Evolutionary conservation across 2,113 vertebrate genomes (phyloP), one percentile per base, ranked within the genome.

Genomic region (Phyllopteryx taeniolatus): DNA sequence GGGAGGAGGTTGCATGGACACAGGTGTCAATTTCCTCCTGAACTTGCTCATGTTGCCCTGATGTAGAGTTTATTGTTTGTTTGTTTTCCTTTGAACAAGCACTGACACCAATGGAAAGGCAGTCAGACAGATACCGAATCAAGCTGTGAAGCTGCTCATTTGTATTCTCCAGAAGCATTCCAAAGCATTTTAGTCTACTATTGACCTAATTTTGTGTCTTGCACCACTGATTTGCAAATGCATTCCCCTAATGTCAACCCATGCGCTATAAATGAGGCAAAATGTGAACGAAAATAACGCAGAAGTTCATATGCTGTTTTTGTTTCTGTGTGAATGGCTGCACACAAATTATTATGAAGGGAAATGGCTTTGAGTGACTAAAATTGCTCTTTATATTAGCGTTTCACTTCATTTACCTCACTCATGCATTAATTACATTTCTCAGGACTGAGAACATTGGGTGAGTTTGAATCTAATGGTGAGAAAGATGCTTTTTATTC

Each of bases 81-180:
- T 47, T 47, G 46, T 57, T 57, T 12, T 56, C 11, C 51, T n/a
- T 54, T 20, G 19, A 54, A 54, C 15, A 49, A 49, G 47, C 19
- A 54, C 7, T 54, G 20, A n/a, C 51, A 14, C 5, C 5, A 39
- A 42, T 35, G 39, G 43, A 68, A 42, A 54, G 17, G 14, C 53
- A 66, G 61, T 19, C 22, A n/a, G 35, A 66, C 59, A 3, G 15
- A 44, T 20, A 3, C 3, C 7, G 4, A 57, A 35, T 60, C 39
- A 17, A 19, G 39, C 39, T 42, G 1, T 72, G 56, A 49, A 75
- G 77, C 11, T 0, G 2, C 47, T 76, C 51, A 70, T 84, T 73
- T 49, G 51, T 35, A 82, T 82, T 76, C 74, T 54, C n/a, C 44
- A 62, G 22, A 49, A 72, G 59, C 43, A 78, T 49, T 70, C 15